These are phyloP conservation scores for Chymomyza procnemis DNA, from an alignment of 2,888 invertebrate species.

Conservation along the genomic window DNA sequence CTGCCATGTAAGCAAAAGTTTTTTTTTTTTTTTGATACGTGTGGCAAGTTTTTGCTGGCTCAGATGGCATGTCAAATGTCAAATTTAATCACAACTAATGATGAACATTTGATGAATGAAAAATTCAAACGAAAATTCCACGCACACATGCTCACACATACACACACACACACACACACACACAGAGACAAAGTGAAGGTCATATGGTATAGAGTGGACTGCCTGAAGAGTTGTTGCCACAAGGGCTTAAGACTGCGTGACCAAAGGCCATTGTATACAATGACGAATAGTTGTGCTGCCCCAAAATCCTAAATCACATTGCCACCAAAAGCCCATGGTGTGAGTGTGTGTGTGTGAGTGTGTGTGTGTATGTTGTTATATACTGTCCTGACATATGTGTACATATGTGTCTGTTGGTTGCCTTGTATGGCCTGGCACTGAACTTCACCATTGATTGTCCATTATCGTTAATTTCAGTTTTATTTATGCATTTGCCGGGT, in stretches of 20 bases:
- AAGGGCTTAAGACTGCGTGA: constrained; percentile 46
- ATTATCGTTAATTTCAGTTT: constrained; percentile 42
- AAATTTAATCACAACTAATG: constrained; percentile 57
- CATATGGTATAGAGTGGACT: background rate
- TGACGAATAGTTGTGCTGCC: background rate
- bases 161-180: background rate
- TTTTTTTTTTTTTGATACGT: background rate
- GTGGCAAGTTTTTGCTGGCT: background rate
- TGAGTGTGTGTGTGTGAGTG: constrained; percentile 2
- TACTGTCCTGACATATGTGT: background rate
- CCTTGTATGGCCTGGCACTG: constrained; percentile 44
- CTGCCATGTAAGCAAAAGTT: too few relatives aligned
- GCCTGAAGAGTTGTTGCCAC: constrained; percentile 13
- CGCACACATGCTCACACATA: background rate
- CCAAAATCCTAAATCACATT: constrained; percentile 13
- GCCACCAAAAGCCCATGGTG: constrained; percentile 19
- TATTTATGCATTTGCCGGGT: constrained; percentile 50
- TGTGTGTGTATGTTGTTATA: constrained; percentile 6
- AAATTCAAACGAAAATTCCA: constrained; percentile 32
- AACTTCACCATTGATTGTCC: constrained; percentile 55
- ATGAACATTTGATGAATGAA: constrained; percentile 55
- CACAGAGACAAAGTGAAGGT: background rate
- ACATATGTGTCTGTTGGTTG: background rate
- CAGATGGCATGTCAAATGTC: constrained; percentile 48
- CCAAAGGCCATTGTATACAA: constrained; percentile 42